Evolutionary conservation across 2,113 vertebrate species (phyloP), one percentile per base, ranked within the genome.

Genomic region (Catharus fuscescens): DNA sequence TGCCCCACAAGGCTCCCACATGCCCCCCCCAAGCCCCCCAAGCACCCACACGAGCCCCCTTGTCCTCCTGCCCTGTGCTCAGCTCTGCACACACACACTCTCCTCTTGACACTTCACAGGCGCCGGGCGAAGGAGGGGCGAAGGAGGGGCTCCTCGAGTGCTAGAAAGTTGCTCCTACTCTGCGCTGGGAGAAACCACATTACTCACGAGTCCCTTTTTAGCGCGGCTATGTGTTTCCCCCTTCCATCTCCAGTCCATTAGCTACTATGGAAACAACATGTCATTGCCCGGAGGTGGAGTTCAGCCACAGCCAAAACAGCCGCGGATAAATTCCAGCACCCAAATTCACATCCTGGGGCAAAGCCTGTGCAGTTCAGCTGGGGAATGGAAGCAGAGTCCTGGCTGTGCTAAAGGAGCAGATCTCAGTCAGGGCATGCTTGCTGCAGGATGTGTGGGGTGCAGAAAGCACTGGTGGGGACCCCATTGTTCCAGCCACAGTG

Each of bases 191-290:
- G 88, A 89, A 82, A 83, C 94, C 94, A 86, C 95, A 95, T 97
- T 96, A 96, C 95, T 97, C 96, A 94, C 54, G 56, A 92, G 86
- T 93, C 86, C 84, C 57, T 95, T 85, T 94, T 96, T 81, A 95
- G 95, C 32, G 6, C 9, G 23, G 42, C 80, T 61, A 17, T 92
- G 93, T 90, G 90, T 90, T 92, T 94, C 79, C 85, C 95, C 88
- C 86, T 87, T 89, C 96, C 93, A 95, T 90, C 91, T 95, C 88
- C 48, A 95, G 86, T 96, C 85, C 88, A 97, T 97, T 96, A 96
- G 96, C 94, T 97, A 90, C 96, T 95, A 97, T 96, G 95, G 97
- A 97, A 97, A 97, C 96, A 95, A 86, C 93, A 85, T 94, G 95
- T 96, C 90, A 95, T 91, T 88, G 93, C 57, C 79, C 5, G 57